Conservation (phyloP, 2,797 vertebrate species). For the Rallus crepitans region DNA sequence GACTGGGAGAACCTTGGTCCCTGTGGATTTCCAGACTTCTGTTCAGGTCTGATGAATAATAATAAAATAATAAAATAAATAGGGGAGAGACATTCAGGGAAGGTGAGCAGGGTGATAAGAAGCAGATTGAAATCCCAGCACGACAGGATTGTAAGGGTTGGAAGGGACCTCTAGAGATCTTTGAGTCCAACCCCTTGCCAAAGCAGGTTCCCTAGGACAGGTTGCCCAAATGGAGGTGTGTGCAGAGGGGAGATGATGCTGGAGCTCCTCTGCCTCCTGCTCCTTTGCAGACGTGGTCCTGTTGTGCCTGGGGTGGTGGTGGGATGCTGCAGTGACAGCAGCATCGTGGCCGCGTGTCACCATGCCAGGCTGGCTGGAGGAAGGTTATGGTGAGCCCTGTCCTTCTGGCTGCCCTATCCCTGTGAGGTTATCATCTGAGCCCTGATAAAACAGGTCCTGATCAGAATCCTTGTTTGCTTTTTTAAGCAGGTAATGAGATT, state of each 20-base stretch:
- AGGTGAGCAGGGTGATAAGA: not conserved
- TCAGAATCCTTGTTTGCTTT: not conserved
- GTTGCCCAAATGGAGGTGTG: not conserved
- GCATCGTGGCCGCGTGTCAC: rapidly evolving
- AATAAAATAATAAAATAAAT: not conserved
- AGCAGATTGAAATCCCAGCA: not conserved
- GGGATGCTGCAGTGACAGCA: not conserved
- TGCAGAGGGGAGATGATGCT: not conserved
- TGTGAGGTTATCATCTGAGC: rapidly evolving
- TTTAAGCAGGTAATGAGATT: not conserved
- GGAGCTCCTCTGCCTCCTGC: too few species aligned
- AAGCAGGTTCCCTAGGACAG: too few species aligned
- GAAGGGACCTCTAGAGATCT: too few species aligned
- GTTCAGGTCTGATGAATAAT: not conserved
- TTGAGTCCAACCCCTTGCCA: too few species aligned
- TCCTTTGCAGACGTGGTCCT: not conserved
- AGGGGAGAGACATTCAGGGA: not conserved
- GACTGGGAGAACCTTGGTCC: not conserved
- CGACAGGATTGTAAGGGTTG: too few species aligned
- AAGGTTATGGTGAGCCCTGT: rapidly evolving
- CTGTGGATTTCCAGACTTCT: not conserved
- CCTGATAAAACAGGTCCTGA: not conserved
- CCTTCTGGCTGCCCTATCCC: rapidly evolving
- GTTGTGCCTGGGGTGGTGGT: not conserved
- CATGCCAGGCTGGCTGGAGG: not conserved